phyloP scores from a whole-genome alignment of 1,140 invertebrate species.

The fruit fly (Drosophila melanogaster) region DNA sequence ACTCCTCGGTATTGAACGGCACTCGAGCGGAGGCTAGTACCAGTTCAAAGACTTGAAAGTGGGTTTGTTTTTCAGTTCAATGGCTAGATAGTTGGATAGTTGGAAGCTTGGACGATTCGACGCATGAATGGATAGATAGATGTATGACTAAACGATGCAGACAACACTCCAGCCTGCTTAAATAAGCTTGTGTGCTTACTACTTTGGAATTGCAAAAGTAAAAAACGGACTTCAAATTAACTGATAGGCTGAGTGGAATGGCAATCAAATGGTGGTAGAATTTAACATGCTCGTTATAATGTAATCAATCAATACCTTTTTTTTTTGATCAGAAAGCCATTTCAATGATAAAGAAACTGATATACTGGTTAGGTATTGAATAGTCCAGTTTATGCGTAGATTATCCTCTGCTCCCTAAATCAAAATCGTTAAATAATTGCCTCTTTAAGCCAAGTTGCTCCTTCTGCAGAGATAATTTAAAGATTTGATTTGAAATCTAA shows the following conservation, averaged over 20 bases:
- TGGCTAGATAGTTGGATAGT: conserved; percentile 16
- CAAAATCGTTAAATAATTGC: conserved; percentile 18
- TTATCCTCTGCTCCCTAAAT: conserved; percentile 3
- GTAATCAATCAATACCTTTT: no score
- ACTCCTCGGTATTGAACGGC: conserved; percentile 56
- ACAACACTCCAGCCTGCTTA: conserved; percentile 7
- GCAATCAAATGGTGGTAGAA: background rate
- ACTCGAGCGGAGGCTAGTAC: conserved; percentile 61
- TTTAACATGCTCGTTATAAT: no score
- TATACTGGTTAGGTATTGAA: background rate
- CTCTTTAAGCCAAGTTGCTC: conserved; percentile 2
- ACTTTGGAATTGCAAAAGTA: background rate
- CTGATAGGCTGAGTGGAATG: background rate
- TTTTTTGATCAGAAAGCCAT: no score
- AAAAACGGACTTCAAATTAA: conserved; percentile 16
- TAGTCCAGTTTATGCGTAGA: background rate
- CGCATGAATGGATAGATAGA: conserved; percentile 14
- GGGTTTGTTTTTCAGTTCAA: conserved; percentile 71
- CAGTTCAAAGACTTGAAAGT: conserved; percentile 54
- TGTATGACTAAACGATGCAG: conserved; percentile 42
- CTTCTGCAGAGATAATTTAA: conserved; percentile 49
- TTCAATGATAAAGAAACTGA: no score
- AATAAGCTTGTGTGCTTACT: background rate
- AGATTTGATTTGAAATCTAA: conserved; percentile 76
- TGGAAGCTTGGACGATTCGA: conserved; percentile 6